These are phyloP conservation scores for Palaemon carinicauda DNA, from an alignment of 1,140 invertebrate species.

Conservation along the genomic window DNA sequence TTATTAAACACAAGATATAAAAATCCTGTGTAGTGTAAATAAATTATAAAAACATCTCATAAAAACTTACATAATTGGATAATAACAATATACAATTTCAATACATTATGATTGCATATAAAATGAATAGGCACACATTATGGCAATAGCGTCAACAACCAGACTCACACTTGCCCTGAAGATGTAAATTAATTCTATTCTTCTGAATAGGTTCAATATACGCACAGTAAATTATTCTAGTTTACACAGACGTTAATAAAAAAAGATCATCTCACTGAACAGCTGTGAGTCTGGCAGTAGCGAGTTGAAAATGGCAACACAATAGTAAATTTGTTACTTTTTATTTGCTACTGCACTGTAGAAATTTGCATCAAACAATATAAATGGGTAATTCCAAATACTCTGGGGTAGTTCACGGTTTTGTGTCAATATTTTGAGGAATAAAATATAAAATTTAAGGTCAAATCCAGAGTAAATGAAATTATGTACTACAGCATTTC, in stretches of 20 bases:
- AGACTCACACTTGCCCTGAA: conserved; percentile 23
- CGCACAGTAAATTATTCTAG: not conserved
- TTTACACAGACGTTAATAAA: not conserved
- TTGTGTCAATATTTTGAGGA: too few relatives aligned
- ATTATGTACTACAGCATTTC: too few relatives aligned
- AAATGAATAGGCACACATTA: conserved; percentile 48
- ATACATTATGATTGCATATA: conserved; percentile 52
- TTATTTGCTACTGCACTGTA: too few relatives aligned
- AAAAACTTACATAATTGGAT: conserved; percentile 51
- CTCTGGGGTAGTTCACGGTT: too few relatives aligned
- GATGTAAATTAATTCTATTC: not conserved
- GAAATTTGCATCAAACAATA: too few relatives aligned
- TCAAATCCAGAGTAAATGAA: too few relatives aligned
- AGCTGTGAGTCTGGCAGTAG: conserved; percentile 23
- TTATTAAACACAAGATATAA: conserved; percentile 52
- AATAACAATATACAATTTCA: conserved; percentile 55
- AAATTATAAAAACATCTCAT: conserved; percentile 56
- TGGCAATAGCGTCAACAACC: conserved; percentile 51
- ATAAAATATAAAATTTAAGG: too few relatives aligned
- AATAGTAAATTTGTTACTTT: too few relatives aligned
- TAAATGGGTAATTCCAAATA: too few relatives aligned
- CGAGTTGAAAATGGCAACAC: conserved; percentile 12
- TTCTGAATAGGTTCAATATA: not conserved
- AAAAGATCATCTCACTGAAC: not conserved
- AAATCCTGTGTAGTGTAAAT: conserved; percentile 46